Evolutionary conservation across 2,113 vertebrate genomes (phyloP), one percentile per base, ranked within the genome.

Genomic region (Anhinga anhinga): DNA sequence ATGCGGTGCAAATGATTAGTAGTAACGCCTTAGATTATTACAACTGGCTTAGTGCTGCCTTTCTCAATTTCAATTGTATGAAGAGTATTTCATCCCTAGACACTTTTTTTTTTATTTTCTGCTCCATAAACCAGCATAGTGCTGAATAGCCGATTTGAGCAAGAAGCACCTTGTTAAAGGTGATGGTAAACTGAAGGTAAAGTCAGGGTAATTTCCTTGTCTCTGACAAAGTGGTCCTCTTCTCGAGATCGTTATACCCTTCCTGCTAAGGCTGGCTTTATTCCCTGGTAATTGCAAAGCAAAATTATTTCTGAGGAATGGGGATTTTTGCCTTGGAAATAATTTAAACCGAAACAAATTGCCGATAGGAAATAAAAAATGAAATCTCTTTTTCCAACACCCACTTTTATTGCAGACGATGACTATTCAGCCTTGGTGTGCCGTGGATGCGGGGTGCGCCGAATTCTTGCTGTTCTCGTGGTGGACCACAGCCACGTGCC

Each of bases 121-220:
- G 66, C 95, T 95, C 67, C 74, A 77, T 73, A 86, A 82, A 82
- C 10, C 85, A 77, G 27, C 70, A 5, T 3, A 62, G 50, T 90
- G 82, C 88, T 92, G 90, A 83, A 8, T 58, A 29, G 89, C 56
- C 71, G 79, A 88, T 27, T 18, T 42, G 83, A 67, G 59, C 55
- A 70, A 92, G 82, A 82, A 80, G 56, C 40, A 79, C 66, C 58
- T 88, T 88, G 63, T 93, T 86, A 90, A 73, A 96, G 91, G 62
- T 82, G 86, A 53, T 14, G 27, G 52, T 58, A 78, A 93, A 50
- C 42, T 10, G 65, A 73, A 82, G 45, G 91, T 52, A 27, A 74
- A 62, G 38, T 32, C 7, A 6, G 53, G n/a, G 30, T 73, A 11
- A 34, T 83, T 93, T 78, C 49, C 29, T 76, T 87, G 19, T 79